Conservation (phyloP, 2,797 vertebrate genomes). For the Triplophysa bombifrons region DNA sequence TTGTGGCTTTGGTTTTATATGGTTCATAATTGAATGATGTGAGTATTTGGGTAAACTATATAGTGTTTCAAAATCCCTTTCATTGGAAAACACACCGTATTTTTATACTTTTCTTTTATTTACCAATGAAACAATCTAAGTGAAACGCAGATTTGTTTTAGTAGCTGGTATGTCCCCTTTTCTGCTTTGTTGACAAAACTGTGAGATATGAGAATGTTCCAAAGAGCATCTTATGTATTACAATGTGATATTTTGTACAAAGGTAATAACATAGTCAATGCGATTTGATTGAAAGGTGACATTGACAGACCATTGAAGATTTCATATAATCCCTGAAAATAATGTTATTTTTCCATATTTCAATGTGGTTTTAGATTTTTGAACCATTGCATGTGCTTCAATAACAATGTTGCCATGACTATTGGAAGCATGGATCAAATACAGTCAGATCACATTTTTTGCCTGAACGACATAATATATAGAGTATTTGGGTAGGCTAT, state of each 20-base stretch:
- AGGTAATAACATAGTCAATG: background rate
- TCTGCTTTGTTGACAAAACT: background rate
- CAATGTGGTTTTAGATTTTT: no score
- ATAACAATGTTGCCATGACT: no score
- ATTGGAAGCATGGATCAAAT: no score
- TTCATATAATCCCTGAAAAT: no score
- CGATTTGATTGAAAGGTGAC: background rate
- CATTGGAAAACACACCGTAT: no score
- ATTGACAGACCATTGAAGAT: background rate
- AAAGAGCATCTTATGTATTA: background rate
- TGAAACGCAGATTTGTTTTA: background rate
- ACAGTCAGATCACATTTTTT: no score
- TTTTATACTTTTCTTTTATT: no score
- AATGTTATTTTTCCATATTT: background rate
- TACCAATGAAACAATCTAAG: no score
- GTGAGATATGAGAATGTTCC: background rate
- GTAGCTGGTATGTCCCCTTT: background rate
- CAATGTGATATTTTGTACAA: background rate
- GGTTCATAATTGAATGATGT: no score
- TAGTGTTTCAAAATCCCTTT: background rate
- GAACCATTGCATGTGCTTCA: no score
- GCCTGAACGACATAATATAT: no score
- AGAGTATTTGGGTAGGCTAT: no score
- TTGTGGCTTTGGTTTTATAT: background rate
- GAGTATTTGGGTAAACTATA: background rate